A percentile compares a stretch with the other conserved stretches of the same genome.
Conservation (phyloP, 2,113 vertebrate species). For the Clarias gariepinus region DNA sequence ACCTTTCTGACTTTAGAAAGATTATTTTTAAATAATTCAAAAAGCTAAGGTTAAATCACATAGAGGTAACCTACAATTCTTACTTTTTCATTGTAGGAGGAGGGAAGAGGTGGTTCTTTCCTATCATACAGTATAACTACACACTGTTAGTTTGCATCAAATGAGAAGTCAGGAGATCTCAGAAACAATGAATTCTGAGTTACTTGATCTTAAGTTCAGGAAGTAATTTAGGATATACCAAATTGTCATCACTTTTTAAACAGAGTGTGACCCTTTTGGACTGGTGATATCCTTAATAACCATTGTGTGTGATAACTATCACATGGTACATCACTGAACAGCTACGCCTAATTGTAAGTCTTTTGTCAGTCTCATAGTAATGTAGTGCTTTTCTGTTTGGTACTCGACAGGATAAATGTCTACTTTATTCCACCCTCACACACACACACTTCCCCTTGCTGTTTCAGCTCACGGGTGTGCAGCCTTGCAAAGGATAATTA, state of each 20-base stretch:
- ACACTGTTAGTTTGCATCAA: neutral
- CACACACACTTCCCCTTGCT: constrained; percentile 18
- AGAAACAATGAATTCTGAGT: neutral
- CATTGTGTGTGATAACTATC: neutral
- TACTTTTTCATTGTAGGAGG: neutral
- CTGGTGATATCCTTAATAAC: neutral
- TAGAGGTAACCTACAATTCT: neutral
- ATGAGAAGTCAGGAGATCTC: neutral
- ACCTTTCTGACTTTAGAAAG: neutral
- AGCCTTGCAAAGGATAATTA: neutral
- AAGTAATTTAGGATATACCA: neutral
- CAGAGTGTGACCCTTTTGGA: neutral
- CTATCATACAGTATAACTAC: neutral
- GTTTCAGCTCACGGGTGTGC: constrained; percentile 29
- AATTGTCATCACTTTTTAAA: neutral
- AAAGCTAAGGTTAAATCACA: neutral
- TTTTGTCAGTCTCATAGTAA: neutral
- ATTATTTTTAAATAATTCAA: neutral
- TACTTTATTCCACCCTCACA: constrained; percentile 21
- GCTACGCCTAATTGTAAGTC: neutral
- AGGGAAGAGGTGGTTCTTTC: neutral
- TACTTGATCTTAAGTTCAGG: neutral
- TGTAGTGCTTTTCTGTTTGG: neutral
- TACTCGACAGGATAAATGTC: constrained; percentile 10
- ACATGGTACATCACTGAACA: neutral